Conservation (phyloP, 2,113 vertebrate species). For the Anguilla japonica region DNA sequence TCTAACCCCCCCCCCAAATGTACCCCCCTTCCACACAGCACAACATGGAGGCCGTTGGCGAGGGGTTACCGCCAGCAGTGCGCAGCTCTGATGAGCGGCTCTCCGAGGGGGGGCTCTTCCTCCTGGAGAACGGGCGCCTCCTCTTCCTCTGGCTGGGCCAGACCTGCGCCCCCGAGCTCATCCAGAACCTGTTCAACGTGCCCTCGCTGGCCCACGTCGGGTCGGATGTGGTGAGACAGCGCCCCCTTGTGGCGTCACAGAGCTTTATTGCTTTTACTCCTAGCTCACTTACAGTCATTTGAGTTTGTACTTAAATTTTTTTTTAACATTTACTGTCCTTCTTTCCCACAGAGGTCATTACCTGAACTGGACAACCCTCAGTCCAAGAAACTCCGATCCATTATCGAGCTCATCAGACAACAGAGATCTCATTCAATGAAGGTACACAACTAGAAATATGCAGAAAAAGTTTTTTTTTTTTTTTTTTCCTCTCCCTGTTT, state of each 20-base stretch:
- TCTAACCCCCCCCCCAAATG: not conserved
- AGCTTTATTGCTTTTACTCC: not conserved
- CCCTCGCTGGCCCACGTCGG: conserved; percentile 84
- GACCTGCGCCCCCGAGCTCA: conserved; percentile 76
- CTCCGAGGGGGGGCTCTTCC: conserved; percentile 79
- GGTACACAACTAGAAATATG: conserved; percentile 62
- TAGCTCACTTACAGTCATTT: not conserved
- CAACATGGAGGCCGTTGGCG: conserved; percentile 70
- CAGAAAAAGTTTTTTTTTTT: too few species aligned
- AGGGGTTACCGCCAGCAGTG: conserved; percentile 67
- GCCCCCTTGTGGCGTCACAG: not conserved
- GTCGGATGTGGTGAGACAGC: conserved; percentile 72
- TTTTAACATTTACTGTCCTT: conserved; percentile 1
- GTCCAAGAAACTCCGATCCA: conserved; percentile 77
- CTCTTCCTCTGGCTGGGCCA: conserved; percentile 91
- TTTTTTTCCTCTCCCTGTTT: too few species aligned
- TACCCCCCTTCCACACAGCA: conserved; percentile 66
- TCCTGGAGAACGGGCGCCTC: conserved; percentile 83
- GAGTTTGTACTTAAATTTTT: not conserved
- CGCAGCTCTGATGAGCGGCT: conserved; percentile 92
- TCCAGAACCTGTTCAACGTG: conserved; percentile 86
- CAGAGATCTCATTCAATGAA: conserved; percentile 86
- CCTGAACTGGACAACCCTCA: conserved; percentile 81
- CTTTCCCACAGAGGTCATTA: conserved; percentile 70
- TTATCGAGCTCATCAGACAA: conserved; percentile 74